Base-by-base conservation (phyloP, 1,140 invertebrate genomes). In the Drosophila sechellia region DNA sequence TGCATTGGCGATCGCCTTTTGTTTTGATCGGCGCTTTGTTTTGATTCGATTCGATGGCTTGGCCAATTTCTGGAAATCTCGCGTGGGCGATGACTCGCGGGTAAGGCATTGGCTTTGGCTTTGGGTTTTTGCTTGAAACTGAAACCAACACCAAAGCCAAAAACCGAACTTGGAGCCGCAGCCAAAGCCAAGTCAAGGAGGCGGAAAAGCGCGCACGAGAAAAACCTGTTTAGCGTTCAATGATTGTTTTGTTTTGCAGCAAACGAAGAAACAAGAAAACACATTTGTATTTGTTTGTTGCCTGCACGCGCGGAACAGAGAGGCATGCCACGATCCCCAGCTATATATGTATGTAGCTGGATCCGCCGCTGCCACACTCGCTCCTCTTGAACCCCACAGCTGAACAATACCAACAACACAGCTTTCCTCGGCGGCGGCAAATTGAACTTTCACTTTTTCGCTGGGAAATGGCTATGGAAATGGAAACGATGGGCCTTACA, bases 211-310 rank as follows among this genome's bases (percentile, higher is more conserved):
- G 84, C 71, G 22, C 83, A 87, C 84, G 84, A 87, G 83, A 87
- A 87, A 87, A 87, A 87, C 83, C 84, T 83, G 83, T 87, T 87
- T 87, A 83, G 79, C 84, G 83, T 87, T 89, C 83, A 87, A 87
- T 87, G 83, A 79, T 72, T 86, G 84, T 77, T 77, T 77, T 63
- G 72, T 53, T 71, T 55, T 31, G 46, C 42, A 42, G 59, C 54
- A 63, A 63, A 63, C 52, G 64, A 71, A 71, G 64, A 71, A 71
- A 71, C 68, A 71, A 71, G 65, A 71, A 70, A 71, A 71, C 56
- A 74, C 63, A 77, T 77, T 76, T 77, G 63, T 76, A 81, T 72
- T 66, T 75, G 72, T 76, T 76, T 76, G 73, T 68, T 76, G 73
- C 72, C 61, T 77, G 72, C 73, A 77, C 73, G 74, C 74, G 74